Conservation (phyloP, 2,113 vertebrate genomes). For the Microtus richardsoni region DNA sequence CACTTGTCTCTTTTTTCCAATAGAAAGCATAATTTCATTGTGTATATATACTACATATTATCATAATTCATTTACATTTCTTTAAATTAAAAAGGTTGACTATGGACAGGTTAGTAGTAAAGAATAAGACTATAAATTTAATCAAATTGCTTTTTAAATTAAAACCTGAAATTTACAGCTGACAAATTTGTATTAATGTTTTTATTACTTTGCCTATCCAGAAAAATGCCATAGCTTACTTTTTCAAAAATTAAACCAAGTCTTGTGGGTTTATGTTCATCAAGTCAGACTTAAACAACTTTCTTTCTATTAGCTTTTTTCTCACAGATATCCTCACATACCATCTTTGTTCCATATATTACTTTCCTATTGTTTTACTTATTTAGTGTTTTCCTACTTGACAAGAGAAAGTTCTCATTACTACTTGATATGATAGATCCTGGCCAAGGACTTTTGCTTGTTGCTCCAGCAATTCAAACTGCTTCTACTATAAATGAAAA, state of each 20-base stretch:
- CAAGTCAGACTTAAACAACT: not conserved
- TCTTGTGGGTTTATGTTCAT: not conserved
- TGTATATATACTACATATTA: not conserved
- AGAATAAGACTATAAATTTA: not conserved
- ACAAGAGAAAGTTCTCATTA: not conserved
- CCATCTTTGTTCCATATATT: not conserved
- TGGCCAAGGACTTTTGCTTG: slow-evolving; percentile 33
- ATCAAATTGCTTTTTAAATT: not conserved
- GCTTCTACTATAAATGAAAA: slow-evolving; percentile 19
- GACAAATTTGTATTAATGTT: not conserved
- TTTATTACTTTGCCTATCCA: not conserved
- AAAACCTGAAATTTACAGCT: slow-evolving; percentile 15
- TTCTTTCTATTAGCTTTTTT: not conserved
- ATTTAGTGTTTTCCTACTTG: not conserved
- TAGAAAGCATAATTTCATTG: not conserved
- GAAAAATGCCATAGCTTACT: not conserved
- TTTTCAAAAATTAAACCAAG: not conserved
- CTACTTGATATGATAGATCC: slow-evolving; percentile 34
- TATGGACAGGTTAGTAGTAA: not conserved
- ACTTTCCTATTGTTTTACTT: not conserved
- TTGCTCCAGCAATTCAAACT: slow-evolving; percentile 32
- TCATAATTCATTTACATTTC: not conserved
- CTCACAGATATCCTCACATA: not conserved
- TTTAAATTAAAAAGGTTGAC: not conserved
- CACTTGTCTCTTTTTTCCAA: not conserved